Evolutionary conservation across 2,113 vertebrate genomes (phyloP).

Genomic region (Aspiorhynchus laticeps): DNA sequence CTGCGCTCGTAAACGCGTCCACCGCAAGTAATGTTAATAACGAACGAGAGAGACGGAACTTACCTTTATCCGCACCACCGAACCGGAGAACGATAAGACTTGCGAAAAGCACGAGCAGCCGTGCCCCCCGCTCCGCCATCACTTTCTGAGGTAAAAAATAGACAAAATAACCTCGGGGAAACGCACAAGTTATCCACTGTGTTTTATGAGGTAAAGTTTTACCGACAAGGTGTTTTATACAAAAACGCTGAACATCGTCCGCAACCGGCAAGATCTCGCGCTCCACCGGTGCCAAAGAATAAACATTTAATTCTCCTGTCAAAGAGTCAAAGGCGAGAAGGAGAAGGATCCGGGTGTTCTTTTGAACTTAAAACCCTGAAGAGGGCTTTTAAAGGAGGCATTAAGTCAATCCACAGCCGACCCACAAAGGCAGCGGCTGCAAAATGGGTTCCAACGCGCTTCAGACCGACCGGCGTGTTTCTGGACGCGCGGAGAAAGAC

Average conservation of each 20-base stretch:
- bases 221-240: not conserved
- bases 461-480: not conserved
- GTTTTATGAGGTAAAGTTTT: conserved; percentile 37
- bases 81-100: conserved; percentile 72
- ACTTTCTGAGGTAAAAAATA: conserved; percentile 73
- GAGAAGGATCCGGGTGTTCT: not conserved
- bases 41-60: conserved; percentile 24
- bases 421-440: not conserved
- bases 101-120: conserved; percentile 75
- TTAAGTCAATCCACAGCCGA: conserved; percentile 28
- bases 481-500: not conserved
- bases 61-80: conserved; percentile 76
- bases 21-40: not conserved
- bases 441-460: not conserved
- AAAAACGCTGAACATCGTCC: not conserved
- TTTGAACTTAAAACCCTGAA: conserved; percentile 43
- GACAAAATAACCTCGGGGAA: conserved; percentile 65
- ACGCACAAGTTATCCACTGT: conserved; percentile 30
- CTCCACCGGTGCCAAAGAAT: conserved; percentile 20
- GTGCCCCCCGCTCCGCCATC: conserved; percentile 81
- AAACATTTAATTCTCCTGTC: conserved; percentile 42
- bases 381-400: conserved; percentile 17
- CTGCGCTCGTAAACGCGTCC: not conserved
- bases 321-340: conserved; percentile 11
- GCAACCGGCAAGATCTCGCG: conserved; percentile 38